Evolutionary conservation across 2,888 invertebrate genomes (phyloP), one percentile per base, ranked within the genome.

Genomic region (Chironomus tentans): DNA sequence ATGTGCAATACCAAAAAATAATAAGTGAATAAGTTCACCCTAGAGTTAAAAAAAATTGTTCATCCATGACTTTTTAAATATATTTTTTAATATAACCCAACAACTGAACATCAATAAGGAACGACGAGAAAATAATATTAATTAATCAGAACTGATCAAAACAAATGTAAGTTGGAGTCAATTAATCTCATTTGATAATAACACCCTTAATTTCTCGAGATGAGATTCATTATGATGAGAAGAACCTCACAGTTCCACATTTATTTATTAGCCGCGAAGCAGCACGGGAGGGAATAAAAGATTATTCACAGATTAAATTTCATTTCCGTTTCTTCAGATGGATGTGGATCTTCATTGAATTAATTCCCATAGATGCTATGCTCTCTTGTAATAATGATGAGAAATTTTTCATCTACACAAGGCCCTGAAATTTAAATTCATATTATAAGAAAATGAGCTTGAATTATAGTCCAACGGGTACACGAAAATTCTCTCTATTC

Each of bases 251-350:
- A 38, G 56, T 56, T 56, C 56, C 15, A 50, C 50, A 13, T 50
- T 21, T 62, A 12, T 22, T 65, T 65, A 65, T 65, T 65, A 65
- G 24, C 65, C 22, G 65, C 22, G 65, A 65, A 65, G 65, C 22
- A 65, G 65, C 22, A 21, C 18, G 21, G 65, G 65, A 65, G 65
- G 65, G 65, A 65, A 65, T 56, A 65, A 65, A 21, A 65, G 21
- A 65, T 65, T 65, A 65, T 21, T 65, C 65, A 24, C 65, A 65
- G 65, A 65, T 65, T 65, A 65, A 65, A 65, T 65, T 65, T 65
- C 65, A 65, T 65, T 65, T 65, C 65, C 65, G 65, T 22, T 65
- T 65, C 65, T 56, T 56, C 56, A 15, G 15, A 15, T 2, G 3
- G 2, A 10, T 38, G 7, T 38, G 38, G 65, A 21, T 12, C 65